Evolutionary conservation across 64 coral and sea anemone species (phyloP), one percentile per base, ranked within the genome.

Genomic region (Trachythela sp.): DNA sequence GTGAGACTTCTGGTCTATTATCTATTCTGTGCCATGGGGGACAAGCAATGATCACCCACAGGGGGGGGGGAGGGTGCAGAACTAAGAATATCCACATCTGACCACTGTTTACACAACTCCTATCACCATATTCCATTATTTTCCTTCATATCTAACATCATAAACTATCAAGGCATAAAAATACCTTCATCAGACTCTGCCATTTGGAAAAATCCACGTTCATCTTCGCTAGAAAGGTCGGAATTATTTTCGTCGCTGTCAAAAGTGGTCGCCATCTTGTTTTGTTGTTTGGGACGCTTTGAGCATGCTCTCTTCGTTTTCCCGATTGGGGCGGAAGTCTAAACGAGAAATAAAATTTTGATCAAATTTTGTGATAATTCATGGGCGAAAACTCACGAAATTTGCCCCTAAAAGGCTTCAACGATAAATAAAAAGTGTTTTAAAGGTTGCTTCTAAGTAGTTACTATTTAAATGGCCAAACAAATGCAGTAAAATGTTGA

Each of bases 131-230:
- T n/a, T n/a, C n/a, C 42, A 11, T 6, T 4, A 45, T 45, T 45
- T 45, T 45, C 42, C 42, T 45, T 45, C 42, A 11, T 45, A 11
- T 45, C 4, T 45, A 45, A 45, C 11, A 11, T 45, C 11, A 45
- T 11, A 45, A 45, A 11, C 42, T 11, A 45, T 45, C 42, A 45
- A 45, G 42, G 42, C 42, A 45, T 45, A 11, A 45, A 97, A 45
- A 45, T 45, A 45, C 96, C 96, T 99, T 99, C 96, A 31, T 99
- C 96, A 42, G 96, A 99, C 41, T 99, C 96, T n/a, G 92, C 94
- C 26, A 90, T 91, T 58, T 92, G 96, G 51, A 99, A 93, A 43
- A 99, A 99, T 84, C 96, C 96, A 84, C 93, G 94, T 42, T 99
- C 96, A 39, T 99, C 96, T 33, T 95, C 96, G 37, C 94, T 94